phyloP scores from a whole-genome alignment of 2,113 vertebrate genomes.

The Antechinus stuartii region DNA sequence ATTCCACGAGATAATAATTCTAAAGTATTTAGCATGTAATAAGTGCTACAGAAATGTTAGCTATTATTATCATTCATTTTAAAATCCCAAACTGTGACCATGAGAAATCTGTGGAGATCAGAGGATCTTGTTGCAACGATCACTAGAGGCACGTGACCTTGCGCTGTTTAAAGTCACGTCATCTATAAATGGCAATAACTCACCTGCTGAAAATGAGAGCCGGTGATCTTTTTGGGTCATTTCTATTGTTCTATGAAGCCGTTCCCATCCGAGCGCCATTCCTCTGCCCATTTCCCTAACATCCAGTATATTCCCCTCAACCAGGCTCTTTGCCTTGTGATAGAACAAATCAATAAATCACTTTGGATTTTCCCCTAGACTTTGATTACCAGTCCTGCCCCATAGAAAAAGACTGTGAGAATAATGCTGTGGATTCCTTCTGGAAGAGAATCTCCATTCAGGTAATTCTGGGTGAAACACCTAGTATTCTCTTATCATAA shows the following conservation, averaged over 20 bases:
- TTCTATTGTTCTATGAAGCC: not conserved
- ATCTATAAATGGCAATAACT: not conserved
- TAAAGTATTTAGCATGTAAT: not conserved
- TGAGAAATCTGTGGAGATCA: not conserved
- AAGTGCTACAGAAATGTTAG: not conserved
- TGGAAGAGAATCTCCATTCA: slow-evolving; percentile 85
- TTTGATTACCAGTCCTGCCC: slow-evolving; percentile 86
- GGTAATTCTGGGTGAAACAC: not conserved
- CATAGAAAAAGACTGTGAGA: slow-evolving; percentile 80
- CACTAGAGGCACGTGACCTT: not conserved
- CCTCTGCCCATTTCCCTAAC: not conserved
- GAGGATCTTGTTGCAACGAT: not conserved
- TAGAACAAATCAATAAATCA: slow-evolving; percentile 22
- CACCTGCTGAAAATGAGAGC: not conserved
- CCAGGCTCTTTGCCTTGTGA: slow-evolving; percentile 8
- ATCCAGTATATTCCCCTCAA: not conserved
- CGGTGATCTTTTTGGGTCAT: not conserved
- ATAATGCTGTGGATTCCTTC: slow-evolving; percentile 85
- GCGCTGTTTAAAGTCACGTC: not conserved
- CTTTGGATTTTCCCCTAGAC: slow-evolving; percentile 67
- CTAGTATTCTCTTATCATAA: too few species aligned
- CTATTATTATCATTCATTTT: not conserved
- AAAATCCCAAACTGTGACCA: not conserved
- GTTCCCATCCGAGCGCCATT: not conserved
- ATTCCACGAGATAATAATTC: not conserved